These are phyloP conservation scores for Cladorhizidae sp. DNA, from an alignment of 37 sponge, comb jelly and placozoan genomes.

Conservation along the genomic window DNA sequence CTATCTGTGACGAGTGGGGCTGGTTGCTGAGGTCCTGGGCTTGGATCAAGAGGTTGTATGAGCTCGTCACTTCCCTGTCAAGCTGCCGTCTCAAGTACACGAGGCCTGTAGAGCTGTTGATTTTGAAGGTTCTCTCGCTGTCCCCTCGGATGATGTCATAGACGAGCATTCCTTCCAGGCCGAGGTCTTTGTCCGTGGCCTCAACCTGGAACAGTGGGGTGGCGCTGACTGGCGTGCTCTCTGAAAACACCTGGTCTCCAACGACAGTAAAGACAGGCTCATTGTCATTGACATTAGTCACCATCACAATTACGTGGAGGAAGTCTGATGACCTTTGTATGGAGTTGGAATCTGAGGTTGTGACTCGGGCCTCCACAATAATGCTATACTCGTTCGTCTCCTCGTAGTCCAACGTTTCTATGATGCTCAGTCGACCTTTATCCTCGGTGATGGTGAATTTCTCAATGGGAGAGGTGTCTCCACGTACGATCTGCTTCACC, in stretches of 20 bases:
- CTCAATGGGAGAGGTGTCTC: neutral
- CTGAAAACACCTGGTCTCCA: neutral
- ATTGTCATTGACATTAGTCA: slow-evolving; percentile 51
- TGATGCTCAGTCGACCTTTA: slow-evolving; percentile 8
- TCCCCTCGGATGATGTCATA: slow-evolving; percentile 49
- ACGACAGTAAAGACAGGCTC: slow-evolving; percentile 19
- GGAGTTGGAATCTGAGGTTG: neutral
- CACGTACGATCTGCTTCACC: slow-evolving; percentile 2
- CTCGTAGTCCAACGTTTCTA: slow-evolving; percentile 40
- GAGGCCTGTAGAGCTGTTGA: slow-evolving; percentile 39
- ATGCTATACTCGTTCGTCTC: slow-evolving; percentile 25
- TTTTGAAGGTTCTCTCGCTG: slow-evolving; percentile 15
- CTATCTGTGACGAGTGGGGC: neutral
- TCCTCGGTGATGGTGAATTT: slow-evolving; percentile 16
- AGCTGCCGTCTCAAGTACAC: slow-evolving; percentile 27
- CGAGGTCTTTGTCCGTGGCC: slow-evolving; percentile 67
- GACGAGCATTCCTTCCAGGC: slow-evolving; percentile 27
- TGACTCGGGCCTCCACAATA: slow-evolving; percentile 32
- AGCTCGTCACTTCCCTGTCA: slow-evolving; percentile 31
- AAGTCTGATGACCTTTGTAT: slow-evolving; percentile 26
- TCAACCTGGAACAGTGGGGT: slow-evolving; percentile 20
- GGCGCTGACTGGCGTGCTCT: neutral
- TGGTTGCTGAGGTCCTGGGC: slow-evolving; percentile 47
- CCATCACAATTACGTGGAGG: slow-evolving; percentile 27
- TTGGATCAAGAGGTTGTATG: slow-evolving; percentile 47